Percentiles rank a stretch among this genome's conserved stretches.
Conservation (phyloP, 1,140 invertebrate genomes). For the Magallana gigas region DNA sequence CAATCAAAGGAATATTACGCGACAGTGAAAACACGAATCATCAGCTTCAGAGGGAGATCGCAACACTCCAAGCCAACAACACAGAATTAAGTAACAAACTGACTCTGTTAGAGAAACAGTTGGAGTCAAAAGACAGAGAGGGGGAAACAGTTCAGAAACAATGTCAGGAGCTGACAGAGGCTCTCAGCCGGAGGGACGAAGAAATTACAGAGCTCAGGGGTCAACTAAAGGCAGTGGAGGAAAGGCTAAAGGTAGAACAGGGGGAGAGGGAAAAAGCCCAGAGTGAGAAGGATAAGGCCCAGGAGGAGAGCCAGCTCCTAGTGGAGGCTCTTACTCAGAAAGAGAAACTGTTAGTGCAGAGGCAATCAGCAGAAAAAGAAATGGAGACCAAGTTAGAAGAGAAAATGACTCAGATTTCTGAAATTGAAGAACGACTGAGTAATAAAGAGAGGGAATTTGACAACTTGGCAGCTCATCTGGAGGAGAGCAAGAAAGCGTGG, state of each 20-base stretch:
- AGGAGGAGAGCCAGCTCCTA: neutral
- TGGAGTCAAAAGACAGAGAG: neutral
- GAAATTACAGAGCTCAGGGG: neutral
- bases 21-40: neutral
- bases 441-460: neutral
- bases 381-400: neutral
- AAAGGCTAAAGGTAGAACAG: neutral
- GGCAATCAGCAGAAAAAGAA: neutral
- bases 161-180: neutral
- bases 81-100: neutral
- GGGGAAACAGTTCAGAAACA: conserved; percentile 2
- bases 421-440: conserved; percentile 1
- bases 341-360: neutral
- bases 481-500: neutral
- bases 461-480: neutral
- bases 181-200: too few species aligned
- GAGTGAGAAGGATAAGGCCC: neutral
- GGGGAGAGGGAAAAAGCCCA: neutral
- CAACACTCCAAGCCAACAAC: neutral
- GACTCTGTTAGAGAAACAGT: neutral
- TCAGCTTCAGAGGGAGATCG: neutral
- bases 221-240: neutral
- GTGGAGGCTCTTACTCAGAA: neutral
- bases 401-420: neutral
- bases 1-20: neutral